Evolutionary conservation across 64 coral and sea anemone species (phyloP), one percentile per base, ranked within the genome.

Genomic region (Pocillopora verrucosa): DNA sequence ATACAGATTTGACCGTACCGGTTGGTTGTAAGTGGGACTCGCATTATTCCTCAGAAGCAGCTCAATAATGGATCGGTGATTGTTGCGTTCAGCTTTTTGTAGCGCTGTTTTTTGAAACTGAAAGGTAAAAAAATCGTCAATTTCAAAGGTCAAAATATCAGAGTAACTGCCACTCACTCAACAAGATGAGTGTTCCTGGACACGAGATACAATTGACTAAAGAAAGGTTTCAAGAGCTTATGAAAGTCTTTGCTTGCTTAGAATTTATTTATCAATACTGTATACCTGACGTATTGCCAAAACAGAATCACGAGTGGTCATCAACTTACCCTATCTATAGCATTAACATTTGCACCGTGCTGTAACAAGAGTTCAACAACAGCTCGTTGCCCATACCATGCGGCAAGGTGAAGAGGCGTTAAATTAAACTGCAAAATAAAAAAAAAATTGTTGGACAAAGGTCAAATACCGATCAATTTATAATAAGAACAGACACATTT

Each of bases 361-460:
- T 78, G 13, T 56, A 78, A 78, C 16, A 78, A 78, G 1, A 78
- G 76, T 58, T 56, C 20, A 16, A 78, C 76, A 56, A 78, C 76
- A 78, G 10, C 11, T 78, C 58, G 19, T 14, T 78, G 76, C 56
- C 76, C 76, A 78, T 78, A 78, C 76, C 76, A 78, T 13, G 38
- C 51, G 51, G 76, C 76, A 56, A 78, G 76, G 76, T 78, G 76
- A 56, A 78, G 51, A 20, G 76, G 37, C 20, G 76, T 78, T 14
- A 78, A n/a, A 22, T 4, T n/a, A 78, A 78, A 78, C 76, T 78
- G 76, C 19, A 56, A 51, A 78, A 2, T n/a, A 58, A 56, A n/a
- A 2, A 57, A 19, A 17, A 78, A 56, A 45, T 2, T 45, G 6
- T 45, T 2, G 41, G 41, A 45, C 41, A 6, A 45, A 45, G 41